Percentiles rank a stretch among this genome's conserved stretches.
Evolutionary conservation across 1,140 invertebrate genomes (phyloP).

Genomic region (Dendroctonus valens): DNA sequence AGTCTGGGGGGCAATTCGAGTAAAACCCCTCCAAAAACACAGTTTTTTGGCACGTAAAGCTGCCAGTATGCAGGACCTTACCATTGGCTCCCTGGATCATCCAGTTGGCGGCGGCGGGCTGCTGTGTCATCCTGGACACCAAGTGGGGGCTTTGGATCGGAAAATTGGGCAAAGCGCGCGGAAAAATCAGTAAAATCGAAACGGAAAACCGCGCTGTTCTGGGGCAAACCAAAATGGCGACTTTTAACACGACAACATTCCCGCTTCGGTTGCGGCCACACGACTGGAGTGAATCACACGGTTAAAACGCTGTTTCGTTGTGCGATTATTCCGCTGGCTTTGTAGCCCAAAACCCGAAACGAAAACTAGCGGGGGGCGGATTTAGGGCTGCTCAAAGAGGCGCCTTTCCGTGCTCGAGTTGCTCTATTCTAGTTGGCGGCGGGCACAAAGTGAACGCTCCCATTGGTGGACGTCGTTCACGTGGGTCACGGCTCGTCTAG

Average conservation of each 20-base stretch:
- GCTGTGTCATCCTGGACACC: slow-evolving; percentile 56
- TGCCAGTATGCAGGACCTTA: slow-evolving; percentile 51
- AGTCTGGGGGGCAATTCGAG: too few species aligned
- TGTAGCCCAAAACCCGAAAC: slow-evolving; percentile 20
- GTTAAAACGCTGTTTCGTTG: slow-evolving; percentile 28
- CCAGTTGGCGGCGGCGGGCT: slow-evolving; percentile 63
- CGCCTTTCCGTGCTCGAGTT: slow-evolving; percentile 55
- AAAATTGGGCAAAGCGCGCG: slow-evolving; percentile 19
- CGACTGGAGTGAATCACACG: slow-evolving; percentile 35
- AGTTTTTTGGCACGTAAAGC: too few species aligned
- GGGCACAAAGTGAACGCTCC: slow-evolving; percentile 58
- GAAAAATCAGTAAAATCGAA: slow-evolving; percentile 28
- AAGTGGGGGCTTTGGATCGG: slow-evolving; percentile 6
- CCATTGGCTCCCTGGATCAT: slow-evolving; percentile 65
- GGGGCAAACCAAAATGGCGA: slow-evolving; percentile 57
- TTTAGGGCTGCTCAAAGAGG: slow-evolving; percentile 47
- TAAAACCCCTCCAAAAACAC: too few species aligned
- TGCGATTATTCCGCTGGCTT: slow-evolving; percentile 35
- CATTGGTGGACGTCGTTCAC: slow-evolving; percentile 56
- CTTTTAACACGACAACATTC: slow-evolving; percentile 54
- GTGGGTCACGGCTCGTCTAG: slow-evolving; percentile 47
- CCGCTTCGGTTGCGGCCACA: slow-evolving; percentile 27
- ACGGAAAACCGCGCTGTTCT: slow-evolving; percentile 30
- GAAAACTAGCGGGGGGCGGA: slow-evolving; percentile 37
- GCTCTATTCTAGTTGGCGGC: slow-evolving; percentile 59